Conservation (phyloP, 2,888 invertebrate genomes). For the Melipona bicolor region DNA sequence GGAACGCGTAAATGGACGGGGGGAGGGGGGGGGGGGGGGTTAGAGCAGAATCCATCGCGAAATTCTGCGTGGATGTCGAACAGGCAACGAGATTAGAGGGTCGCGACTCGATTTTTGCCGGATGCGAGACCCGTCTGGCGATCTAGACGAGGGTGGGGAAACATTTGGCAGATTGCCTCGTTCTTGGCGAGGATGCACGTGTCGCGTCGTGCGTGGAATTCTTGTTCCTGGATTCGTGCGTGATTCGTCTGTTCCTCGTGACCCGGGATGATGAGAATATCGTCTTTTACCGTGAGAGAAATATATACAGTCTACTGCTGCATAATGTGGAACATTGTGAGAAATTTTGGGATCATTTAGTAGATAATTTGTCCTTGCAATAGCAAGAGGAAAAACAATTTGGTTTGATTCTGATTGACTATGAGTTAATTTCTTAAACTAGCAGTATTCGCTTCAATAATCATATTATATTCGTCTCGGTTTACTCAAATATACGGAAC, state of each 20-base stretch:
- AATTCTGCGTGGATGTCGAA: constrained; percentile 28
- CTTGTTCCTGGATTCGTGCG: not conserved
- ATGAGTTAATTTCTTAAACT: not conserved
- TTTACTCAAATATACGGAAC: no score
- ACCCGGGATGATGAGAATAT: not conserved
- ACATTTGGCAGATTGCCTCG: constrained; percentile 26
- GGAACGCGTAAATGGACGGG: not conserved
- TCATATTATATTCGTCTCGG: no score
- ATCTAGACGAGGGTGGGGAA: not conserved
- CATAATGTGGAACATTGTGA: not conserved
- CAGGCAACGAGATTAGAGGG: constrained; percentile 23
- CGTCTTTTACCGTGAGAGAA: no score
- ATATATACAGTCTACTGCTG: no score
- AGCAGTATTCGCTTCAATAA: no score
- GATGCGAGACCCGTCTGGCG: not conserved
- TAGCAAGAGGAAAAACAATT: not conserved
- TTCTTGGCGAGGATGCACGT: not conserved
- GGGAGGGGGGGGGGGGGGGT: not conserved
- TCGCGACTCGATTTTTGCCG: not conserved
- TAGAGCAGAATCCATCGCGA: not conserved
- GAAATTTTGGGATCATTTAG: not conserved
- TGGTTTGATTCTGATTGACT: not conserved
- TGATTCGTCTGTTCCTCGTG: not conserved
- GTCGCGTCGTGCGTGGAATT: constrained; percentile 7
- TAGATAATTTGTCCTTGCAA: not conserved